These are phyloP conservation scores for Prunella strophiata DNA, from an alignment of 2,797 vertebrate species.

Conservation along the genomic window DNA sequence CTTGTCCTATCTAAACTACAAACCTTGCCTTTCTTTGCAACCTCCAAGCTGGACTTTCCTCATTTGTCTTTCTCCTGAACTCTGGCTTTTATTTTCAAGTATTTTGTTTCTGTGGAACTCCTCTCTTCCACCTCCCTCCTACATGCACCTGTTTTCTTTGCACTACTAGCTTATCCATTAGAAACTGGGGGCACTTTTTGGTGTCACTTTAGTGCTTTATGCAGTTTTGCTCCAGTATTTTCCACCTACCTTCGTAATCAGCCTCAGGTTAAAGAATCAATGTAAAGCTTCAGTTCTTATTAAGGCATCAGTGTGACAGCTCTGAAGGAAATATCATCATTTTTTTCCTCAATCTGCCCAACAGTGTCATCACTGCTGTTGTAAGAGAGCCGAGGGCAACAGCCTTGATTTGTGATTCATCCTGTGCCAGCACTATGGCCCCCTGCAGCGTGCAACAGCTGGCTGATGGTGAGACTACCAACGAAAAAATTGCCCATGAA, in stretches of 20 bases:
- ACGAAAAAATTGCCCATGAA: not conserved
- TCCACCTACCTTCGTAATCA: not conserved
- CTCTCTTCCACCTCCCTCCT: not conserved
- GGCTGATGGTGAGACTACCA: not conserved
- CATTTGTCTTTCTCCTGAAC: not conserved
- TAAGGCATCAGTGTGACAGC: not conserved
- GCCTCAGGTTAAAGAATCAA: not conserved
- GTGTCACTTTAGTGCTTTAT: not conserved
- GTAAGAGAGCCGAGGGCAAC: not conserved
- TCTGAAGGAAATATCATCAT: not conserved
- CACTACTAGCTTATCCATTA: fast-evolving
- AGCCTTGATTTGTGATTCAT: not conserved
- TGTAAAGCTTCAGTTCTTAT: not conserved
- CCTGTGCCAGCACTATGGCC: not conserved
- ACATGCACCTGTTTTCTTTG: not conserved
- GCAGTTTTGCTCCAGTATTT: not conserved
- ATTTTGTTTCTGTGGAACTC: not conserved
- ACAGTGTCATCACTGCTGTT: not conserved
- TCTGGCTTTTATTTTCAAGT: not conserved
- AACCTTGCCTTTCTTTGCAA: not conserved
- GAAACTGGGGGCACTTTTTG: not conserved
- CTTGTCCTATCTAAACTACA: not conserved
- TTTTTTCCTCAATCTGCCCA: not conserved
- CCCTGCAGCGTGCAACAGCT: not conserved
- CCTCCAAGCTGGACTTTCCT: not conserved